Base-by-base conservation (phyloP, 1,140 invertebrate species). In the Drosophila navojoa region DNA sequence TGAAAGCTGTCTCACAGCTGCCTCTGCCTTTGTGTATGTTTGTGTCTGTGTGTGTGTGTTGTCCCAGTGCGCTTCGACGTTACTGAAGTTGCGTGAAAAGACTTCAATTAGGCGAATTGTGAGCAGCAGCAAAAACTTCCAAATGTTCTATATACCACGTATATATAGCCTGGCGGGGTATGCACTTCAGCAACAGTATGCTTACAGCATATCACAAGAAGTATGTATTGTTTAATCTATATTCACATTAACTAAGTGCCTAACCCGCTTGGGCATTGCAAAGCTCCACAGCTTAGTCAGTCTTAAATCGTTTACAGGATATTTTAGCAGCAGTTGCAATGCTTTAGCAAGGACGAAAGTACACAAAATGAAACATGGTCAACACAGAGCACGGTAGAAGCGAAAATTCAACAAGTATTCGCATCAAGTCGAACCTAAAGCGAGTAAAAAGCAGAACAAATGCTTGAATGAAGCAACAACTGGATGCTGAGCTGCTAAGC, bases 21-120 rank as follows among this genome's bases (percentile, higher is more conserved):
- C 29, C 40, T 50, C 54, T 57, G 29, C 3, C 9, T 55, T 2
- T 32, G 10, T 15, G 5, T 54, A 5, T 50, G 42, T 45, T 3
- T 35, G 6, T 53, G 42, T 54, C 29, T 61, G 19, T 44, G 25
- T 44, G 47, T 60, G 40, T 62, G 59, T 32, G 40, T 32, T 44
- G 44, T 59, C 19, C 64, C 22, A 60, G 42, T 58, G 35, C 22
- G 22, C 64, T 6, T 47, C 25, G 35, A 6, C 52, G 47, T 53
- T 35, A 42, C 55, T 49, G 35, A 13, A 73, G 69, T 38, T 86
- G 75, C 79, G 76, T 87, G 68, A 82, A 86, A 86, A 76, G 72
- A 87, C 84, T 86, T 86, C 82, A 86, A 86, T 86, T 86, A 86
- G 79, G 72, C 50, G 82, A 82, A 81, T 86, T 81, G 81, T 79